Evolutionary conservation across 2,797 vertebrate genomes (phyloP), one percentile per base, ranked within the genome.

Genomic region (Rhinophrynus dorsalis): DNA sequence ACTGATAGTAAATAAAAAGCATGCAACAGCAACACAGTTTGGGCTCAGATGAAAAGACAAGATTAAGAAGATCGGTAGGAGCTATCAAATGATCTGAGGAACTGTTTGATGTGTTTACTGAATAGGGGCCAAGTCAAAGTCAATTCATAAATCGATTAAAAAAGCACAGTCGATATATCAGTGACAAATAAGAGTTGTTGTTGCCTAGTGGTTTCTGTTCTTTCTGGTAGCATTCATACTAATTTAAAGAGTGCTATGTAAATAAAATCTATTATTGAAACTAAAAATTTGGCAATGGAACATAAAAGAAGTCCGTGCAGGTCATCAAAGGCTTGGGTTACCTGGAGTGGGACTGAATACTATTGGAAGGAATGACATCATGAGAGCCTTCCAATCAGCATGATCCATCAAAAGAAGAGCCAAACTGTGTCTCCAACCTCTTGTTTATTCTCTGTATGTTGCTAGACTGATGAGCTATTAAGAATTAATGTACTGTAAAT

Each of bases 401-500:
- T 42, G 55, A 58, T 40, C 24, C 11, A 30, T 58, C 44, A 68
- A 42, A 68, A 68, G 42, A n/a, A 50, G 15, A 58, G 65, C 54
- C 65, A 67, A 67, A 42, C 45, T 58, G 42, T 48, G 65, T 48
- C 54, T 66, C 27, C 29, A 68, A 50, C 40, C 7, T 17, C 42
- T 42, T 48, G 55, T 45, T 24, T 42, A 45, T 42, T 33, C 13
- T 50, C 55, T 50, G 21, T 30, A 7, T 29, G 44, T 50, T 59
- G 65, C 58, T 44, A 59, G 65, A 68, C 26, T 40, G 50, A 67
- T 38, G 51, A 67, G 44, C 32, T 45, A 5, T 57, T 32, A 68
- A 33, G 65, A 68, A 68, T 50, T 20, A 59, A 68, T 68, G 21
- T 42, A 21, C 54, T 58, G 55, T 40, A 50, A 59, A 15, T 59